These are phyloP conservation scores for Toxonevra muliebris DNA, from an alignment of 2,888 invertebrate species.

Conservation along the genomic window DNA sequence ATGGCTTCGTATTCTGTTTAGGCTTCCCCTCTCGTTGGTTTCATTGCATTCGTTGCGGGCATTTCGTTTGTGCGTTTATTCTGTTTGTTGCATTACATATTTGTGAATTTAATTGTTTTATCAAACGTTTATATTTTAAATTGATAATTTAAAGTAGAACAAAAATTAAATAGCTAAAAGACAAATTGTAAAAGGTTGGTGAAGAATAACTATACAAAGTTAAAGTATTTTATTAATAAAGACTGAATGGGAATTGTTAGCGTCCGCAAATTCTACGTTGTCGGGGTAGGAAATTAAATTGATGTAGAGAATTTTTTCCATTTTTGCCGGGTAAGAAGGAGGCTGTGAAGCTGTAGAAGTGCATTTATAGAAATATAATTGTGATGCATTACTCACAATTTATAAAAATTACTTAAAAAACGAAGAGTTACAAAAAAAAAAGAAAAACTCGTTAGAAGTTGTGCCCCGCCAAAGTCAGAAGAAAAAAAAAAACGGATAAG, in stretches of 20 bases:
- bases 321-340: conserved; percentile 12
- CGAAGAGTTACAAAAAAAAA: not conserved
- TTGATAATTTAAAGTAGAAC: too few relatives aligned
- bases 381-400: not conserved
- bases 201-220: too few relatives aligned
- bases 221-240: too few relatives aligned
- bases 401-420: too few relatives aligned
- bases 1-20: too few relatives aligned
- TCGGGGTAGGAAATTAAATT: conserved; percentile 20
- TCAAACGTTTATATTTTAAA: too few relatives aligned
- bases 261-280: conserved; percentile 17
- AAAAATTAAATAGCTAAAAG: too few relatives aligned
- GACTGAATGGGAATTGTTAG: not conserved
- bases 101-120: conserved; percentile 22
- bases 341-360: conserved; percentile 24
- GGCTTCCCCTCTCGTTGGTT: conserved; percentile 28
- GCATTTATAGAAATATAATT: not conserved
- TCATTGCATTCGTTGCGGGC: conserved; percentile 36
- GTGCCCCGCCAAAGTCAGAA: not conserved
- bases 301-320: conserved; percentile 21
- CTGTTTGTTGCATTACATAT: conserved; percentile 19
- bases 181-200: too few relatives aligned
- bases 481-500: conserved; percentile 12
- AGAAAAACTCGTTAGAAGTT: not conserved
- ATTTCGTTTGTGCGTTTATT: conserved; percentile 34